phyloP scores from a whole-genome alignment of 35 echinoderm and acorn worm species.

The Amphiura filiformis region DNA sequence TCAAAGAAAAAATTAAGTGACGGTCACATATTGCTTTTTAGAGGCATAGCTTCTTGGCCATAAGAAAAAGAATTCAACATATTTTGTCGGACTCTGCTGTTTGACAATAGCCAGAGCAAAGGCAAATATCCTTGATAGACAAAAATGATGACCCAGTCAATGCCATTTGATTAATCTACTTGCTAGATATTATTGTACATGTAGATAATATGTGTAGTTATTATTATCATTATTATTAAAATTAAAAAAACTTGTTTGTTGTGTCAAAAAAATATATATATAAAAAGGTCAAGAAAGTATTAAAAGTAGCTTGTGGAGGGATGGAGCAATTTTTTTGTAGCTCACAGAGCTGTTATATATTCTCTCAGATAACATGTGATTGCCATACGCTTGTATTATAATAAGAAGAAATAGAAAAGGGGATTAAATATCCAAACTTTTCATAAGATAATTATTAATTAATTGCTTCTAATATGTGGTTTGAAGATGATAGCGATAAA shows the following conservation, averaged over 20 bases:
- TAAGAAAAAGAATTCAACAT: too few relatives aligned
- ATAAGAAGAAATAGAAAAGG: background rate
- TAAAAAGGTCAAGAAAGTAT: background rate
- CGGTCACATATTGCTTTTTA: too few relatives aligned
- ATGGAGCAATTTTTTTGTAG: background rate
- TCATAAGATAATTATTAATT: background rate
- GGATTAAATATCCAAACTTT: background rate
- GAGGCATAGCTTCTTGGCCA: too few relatives aligned
- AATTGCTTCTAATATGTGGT: background rate
- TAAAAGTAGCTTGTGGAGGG: background rate
- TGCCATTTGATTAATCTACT: background rate
- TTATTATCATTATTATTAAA: constrained; percentile 14
- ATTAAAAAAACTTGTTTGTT: background rate
- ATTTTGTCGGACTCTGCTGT: too few relatives aligned
- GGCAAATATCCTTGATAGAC: too few relatives aligned
- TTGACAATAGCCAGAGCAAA: too few relatives aligned
- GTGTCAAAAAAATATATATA: background rate
- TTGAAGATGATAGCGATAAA: background rate
- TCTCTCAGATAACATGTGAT: background rate
- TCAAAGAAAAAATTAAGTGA: too few relatives aligned
- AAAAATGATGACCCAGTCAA: too few relatives aligned
- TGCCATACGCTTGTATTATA: background rate
- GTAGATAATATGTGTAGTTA: background rate
- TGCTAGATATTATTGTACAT: background rate
- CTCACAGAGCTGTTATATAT: background rate